Conservation (phyloP, 2,113 vertebrate genomes). For the Podarcis muralis region DNA sequence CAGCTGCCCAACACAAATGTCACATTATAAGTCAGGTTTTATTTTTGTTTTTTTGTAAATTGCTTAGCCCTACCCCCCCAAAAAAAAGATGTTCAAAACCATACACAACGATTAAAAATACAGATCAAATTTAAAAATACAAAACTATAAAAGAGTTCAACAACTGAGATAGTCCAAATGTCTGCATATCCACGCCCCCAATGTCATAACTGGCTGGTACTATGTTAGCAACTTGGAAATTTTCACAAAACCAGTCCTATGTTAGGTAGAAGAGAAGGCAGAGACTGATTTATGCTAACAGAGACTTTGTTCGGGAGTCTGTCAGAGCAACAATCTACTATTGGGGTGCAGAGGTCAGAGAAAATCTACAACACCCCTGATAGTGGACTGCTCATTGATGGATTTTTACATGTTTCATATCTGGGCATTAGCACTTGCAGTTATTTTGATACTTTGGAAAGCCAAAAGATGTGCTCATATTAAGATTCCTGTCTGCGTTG, state of each 20-base stretch:
- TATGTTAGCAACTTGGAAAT: background rate
- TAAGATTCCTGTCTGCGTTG: background rate
- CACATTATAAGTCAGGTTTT: background rate
- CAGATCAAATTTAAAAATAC: background rate
- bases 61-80: background rate
- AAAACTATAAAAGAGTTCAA: background rate
- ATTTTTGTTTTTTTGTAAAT: background rate
- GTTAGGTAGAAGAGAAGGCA: background rate
- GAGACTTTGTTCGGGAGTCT: background rate
- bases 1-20: background rate
- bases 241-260: background rate
- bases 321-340: too few species aligned
- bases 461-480: constrained; percentile 24
- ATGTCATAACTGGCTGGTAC: background rate
- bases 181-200: background rate
- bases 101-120: background rate
- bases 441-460: constrained; percentile 37
- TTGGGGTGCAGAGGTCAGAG: background rate
- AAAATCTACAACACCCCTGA: background rate
- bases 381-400: background rate
- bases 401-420: background rate
- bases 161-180: background rate
- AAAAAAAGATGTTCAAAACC: background rate
- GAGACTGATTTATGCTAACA: background rate
- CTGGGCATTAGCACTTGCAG: background rate